These are phyloP conservation scores for Meloe dianella DNA, from an alignment of 2,888 invertebrate species.

Conservation along the genomic window DNA sequence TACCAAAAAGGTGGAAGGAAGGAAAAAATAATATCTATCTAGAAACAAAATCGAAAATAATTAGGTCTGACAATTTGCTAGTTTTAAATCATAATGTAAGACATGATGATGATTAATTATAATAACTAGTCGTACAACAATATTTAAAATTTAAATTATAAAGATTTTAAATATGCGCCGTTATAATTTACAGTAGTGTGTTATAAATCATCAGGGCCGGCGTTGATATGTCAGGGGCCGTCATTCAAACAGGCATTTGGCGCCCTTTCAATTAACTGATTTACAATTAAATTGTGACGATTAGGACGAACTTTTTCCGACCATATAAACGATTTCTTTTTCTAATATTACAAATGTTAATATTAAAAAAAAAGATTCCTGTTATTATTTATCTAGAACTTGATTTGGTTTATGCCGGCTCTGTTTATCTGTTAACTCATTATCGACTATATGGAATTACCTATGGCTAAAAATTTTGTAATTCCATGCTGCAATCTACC, in stretches of 20 bases:
- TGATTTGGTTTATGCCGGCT: no score
- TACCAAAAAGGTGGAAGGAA: background rate
- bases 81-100: background rate
- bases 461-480: background rate
- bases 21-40: no score
- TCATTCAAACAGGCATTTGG: no score
- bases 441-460: background rate
- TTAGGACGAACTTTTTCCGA: no score
- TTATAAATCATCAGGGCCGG: background rate
- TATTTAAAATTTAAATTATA: background rate
- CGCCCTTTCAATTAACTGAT: no score
- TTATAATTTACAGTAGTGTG: background rate
- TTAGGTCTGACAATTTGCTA: background rate
- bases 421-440: background rate
- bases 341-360: no score
- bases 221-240: no score
- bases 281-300: no score
- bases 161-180: background rate
- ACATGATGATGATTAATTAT: background rate
- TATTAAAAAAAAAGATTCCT: no score
- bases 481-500: background rate
- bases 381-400: no score
- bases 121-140: background rate
- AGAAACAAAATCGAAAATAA: background rate
- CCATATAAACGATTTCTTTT: no score